Base-by-base conservation (phyloP, 2,888 invertebrate genomes). In the Nomada goodeniana region DNA sequence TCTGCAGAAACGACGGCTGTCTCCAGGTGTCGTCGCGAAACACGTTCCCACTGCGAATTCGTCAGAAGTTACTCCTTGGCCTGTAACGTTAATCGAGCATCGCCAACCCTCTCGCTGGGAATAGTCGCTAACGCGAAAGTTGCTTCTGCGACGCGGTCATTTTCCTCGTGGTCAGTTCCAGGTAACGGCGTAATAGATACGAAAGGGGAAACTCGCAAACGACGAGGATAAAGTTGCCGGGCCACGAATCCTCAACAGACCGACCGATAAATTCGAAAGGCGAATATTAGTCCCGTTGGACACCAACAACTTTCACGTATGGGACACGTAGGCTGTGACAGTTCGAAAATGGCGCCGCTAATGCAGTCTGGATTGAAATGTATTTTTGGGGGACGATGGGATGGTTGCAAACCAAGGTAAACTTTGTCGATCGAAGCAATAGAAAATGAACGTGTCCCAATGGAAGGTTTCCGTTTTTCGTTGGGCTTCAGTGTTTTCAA, bases 161-260 rank as follows among this genome's bases (percentile, higher is more conserved):
- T 88, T 86, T 85, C 85, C 75, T 82, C 64, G 61, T 47, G 85
- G 70, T 55, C 63, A 52, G 53, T 26, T 57, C 63, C 47, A 52
- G 59, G 72, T 67, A 73, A 57, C 50, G 44, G 72, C 82, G 85
- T 88, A 88, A 88, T 88, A 76, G 88, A 88, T 88, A 88, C 88
- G 88, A 82, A 88, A 86, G 84, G 88, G 82, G 79, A 85, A 88
- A 88, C 85, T 88, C 80, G 75, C 81, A 86, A 83, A 83, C 78
- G 86, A 67, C 74, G 75, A 67, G 81, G 76, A 83, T 78, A 85
- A 88, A 88, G 86, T 88, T 85, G 75, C 61, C 68, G 75, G 60
- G 60, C 68, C 76, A 80, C 71, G 80, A 77, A 79, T 82, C n/a
- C 87, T 77, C 83, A 36, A 5, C 69, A 76, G 87, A 70, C 70